Base-by-base conservation (phyloP, 2,888 invertebrate genomes). In the Siphonodentalium dalli region DNA sequence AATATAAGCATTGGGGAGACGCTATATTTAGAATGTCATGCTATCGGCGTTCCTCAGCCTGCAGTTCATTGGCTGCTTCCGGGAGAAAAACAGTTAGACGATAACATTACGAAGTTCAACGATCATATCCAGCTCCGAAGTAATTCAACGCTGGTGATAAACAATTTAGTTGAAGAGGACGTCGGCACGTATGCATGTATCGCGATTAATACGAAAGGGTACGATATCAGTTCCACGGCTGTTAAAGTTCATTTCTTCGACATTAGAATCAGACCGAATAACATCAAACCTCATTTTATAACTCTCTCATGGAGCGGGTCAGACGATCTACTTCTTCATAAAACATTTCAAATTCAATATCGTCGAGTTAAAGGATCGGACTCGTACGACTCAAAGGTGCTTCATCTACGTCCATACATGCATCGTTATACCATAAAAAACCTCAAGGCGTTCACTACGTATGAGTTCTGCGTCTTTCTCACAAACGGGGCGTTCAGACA, bases 381-480 rank as follows among this genome's bases (percentile, higher is more conserved):
- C 39, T 28, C 15, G 28, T 18, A n/a, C 8, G 42, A 50, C n/a
- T 66, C 63, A 20, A 59, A 51, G 50, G 56, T 61, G 37, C 64
- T 69, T 31, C 63, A 66, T 41, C 59, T 77, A 29, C 66, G 65
- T 6, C 69, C 71, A 11, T 62, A 66, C 35, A 68, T 78, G 58
- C 74, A 74, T 46, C 75, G 72, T 18, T 83, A 79, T 66, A 83
- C 82, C 37, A 74, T 84, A 20, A 74, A 70, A 31, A 74, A 79
- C 39, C 68, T 84, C 11, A 66, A 70, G 50, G 80, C 84, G 8
- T 65, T 72, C 27, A 81, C 82, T 6, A 62, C 61, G 2, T 84
- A 84, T 62, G 79, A 81, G 61, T 76, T 83, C 59, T 84, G 84
- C 63, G 73, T 84, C 23, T 78, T 81, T 15, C 75, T 72, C 56